These are phyloP conservation scores for Phataginus tricuspis DNA, from an alignment of 2,797 vertebrate genomes.

Conservation along the genomic window DNA sequence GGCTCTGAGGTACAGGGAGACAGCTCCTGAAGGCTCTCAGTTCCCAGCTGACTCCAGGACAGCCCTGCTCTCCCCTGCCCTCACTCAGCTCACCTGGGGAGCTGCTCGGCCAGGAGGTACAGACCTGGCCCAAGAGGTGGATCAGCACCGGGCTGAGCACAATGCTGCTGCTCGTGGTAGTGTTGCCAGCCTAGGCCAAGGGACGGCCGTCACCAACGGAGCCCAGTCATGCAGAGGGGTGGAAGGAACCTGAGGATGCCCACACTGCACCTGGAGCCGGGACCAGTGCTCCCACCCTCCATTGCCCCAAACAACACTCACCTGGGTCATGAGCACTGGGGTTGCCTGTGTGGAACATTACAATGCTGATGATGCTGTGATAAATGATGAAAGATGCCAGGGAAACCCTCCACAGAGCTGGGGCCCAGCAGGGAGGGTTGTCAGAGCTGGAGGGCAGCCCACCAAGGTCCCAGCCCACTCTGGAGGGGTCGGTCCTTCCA, in stretches of 20 bases:
- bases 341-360: constrained; percentile 89
- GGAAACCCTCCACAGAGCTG: constrained; percentile 91
- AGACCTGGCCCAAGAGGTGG: constrained; percentile 89
- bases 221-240: background rate
- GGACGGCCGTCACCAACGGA: background rate
- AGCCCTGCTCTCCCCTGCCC: background rate
- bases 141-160: constrained; percentile 90
- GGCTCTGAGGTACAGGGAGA: background rate
- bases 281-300: background rate
- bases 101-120: constrained; percentile 91
- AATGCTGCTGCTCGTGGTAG: constrained; percentile 89
- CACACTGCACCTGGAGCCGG: background rate
- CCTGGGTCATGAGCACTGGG: constrained; percentile 89
- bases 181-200: constrained; percentile 87
- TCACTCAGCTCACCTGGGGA: constrained; percentile 90
- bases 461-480: background rate
- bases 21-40: background rate
- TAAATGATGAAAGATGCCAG: constrained; percentile 91
- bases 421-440: background rate
- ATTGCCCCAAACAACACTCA: constrained; percentile 45
- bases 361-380: constrained; percentile 88
- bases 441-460: background rate
- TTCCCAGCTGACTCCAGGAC: background rate
- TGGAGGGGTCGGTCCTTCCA: background rate
- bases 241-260: background rate